Base-by-base conservation (phyloP, 2,113 vertebrate species). In the Potamarius usumacintae region DNA sequence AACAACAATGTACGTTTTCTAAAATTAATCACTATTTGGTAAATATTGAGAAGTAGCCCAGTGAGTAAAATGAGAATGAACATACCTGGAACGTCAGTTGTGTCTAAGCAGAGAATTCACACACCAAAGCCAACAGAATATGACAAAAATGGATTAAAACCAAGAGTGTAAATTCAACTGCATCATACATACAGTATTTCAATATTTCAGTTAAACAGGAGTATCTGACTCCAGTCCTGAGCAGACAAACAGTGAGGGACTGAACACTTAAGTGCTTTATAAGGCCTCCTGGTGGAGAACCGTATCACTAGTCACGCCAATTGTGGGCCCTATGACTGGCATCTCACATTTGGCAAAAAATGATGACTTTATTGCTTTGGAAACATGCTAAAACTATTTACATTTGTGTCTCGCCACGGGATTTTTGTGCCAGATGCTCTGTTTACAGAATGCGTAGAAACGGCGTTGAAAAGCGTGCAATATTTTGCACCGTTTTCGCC, bases 71-170 rank as follows among this genome's bases (percentile, higher is more conserved):
- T 7, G 1, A 22, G 72, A 85, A 84, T 8, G 15, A 55, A 82
- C 80, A 71, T 87, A 90, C 90, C 88, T 87, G 90, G 90, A 57
- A 57, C 53, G 42, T 85, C 83, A 14, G 83, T 89, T 80, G 90
- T 85, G 48, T 89, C 90, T 90, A 80, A 57, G 25, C 27, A 84
- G 58, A 9, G 62, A 53, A 74, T 86, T 81, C 69, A 34, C 53
- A 72, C 20, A 57, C 0, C 18, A 67, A 42, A 62, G 53, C 25
- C 84, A 65, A 82, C 9, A 82, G 25, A 85, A 85, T 55, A 55
- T 53, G n/a, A 81, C 62, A 77, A 63, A 85, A 76, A 77, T 7
- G 8, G 1, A 34, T 84, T 67, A 77, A 20, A 34, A 53, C 34
- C 22, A 79, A 20, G 30, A 62, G 14, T 25, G 15, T 63, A 30